These are phyloP conservation scores for Apamea epomidion DNA, from an alignment of 2,888 invertebrate genomes.

Conservation along the genomic window DNA sequence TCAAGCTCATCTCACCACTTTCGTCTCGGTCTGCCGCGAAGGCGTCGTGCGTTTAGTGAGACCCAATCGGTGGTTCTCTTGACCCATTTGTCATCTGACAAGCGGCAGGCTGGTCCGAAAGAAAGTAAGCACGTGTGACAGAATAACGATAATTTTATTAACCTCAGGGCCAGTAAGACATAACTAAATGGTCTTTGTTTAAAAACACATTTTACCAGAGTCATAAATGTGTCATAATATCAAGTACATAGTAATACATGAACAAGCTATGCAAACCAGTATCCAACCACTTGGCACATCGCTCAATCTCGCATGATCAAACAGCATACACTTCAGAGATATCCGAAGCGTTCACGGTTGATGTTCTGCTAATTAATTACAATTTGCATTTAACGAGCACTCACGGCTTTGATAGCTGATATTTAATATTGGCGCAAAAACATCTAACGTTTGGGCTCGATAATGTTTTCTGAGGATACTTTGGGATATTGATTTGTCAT, in stretches of 20 bases:
- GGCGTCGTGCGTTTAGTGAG: not conserved
- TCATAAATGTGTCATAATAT: too few relatives aligned
- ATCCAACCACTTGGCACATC: conserved; percentile 20
- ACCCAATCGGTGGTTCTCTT: not conserved
- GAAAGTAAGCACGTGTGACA: too few relatives aligned
- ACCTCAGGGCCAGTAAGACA: not conserved
- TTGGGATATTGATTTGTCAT: not conserved
- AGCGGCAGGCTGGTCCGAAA: too few relatives aligned
- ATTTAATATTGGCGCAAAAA: conserved; percentile 23
- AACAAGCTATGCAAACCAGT: conserved; percentile 1
- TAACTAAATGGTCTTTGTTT: not conserved
- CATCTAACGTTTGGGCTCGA: not conserved
- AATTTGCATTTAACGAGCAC: conserved; percentile 31
- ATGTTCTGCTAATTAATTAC: conserved; percentile 43
- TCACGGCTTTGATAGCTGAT: conserved; percentile 38
- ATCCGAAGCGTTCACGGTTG: conserved; percentile 15
- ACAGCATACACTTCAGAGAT: conserved; percentile 4
- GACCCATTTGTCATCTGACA: not conserved
- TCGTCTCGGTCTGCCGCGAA: not conserved
- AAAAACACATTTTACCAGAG: not conserved
- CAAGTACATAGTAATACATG: not conserved
- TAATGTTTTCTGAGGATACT: not conserved
- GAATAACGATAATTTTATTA: not conserved
- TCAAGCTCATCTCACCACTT: not conserved
- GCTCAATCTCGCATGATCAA: conserved; percentile 27